These are phyloP conservation scores for Gulo gulo DNA, from an alignment of 2,113 vertebrate species.

Conservation along the genomic window DNA sequence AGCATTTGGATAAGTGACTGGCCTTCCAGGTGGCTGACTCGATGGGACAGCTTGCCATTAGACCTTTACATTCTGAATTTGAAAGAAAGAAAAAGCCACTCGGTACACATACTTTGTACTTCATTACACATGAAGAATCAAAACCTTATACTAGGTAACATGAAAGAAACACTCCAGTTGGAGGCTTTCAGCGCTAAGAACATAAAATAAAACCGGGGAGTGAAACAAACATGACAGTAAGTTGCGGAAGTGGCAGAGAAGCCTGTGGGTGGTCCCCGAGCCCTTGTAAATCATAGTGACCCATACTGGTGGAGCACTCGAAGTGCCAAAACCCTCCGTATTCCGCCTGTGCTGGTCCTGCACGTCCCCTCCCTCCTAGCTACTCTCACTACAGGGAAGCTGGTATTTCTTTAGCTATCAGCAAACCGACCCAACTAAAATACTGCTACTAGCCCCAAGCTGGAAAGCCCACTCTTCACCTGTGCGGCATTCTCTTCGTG, in stretches of 20 bases:
- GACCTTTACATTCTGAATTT: neutral
- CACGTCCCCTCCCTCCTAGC: neutral
- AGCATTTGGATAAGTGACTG: neutral
- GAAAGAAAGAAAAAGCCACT: neutral
- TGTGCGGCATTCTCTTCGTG: conserved; percentile 83
- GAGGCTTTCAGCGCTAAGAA: neutral
- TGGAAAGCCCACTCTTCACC: conserved; percentile 75
- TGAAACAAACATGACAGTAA: neutral
- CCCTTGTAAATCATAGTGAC: neutral
- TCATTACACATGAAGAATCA: neutral
- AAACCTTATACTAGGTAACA: neutral
- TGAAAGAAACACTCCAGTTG: neutral
- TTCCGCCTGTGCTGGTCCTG: neutral
- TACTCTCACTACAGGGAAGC: rapidly evolving
- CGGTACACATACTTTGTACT: neutral
- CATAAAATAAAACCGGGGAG: neutral
- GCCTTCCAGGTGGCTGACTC: neutral
- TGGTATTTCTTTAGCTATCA: neutral
- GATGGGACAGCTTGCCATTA: neutral
- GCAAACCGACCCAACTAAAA: neutral
- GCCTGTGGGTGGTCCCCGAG: rapidly evolving
- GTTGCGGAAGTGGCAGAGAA: neutral
- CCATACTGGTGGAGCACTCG: rapidly evolving
- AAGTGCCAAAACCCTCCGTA: neutral
- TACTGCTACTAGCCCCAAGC: neutral